Base-by-base conservation (phyloP, 2,797 vertebrate genomes). In the Halcyon smyrnensis region DNA sequence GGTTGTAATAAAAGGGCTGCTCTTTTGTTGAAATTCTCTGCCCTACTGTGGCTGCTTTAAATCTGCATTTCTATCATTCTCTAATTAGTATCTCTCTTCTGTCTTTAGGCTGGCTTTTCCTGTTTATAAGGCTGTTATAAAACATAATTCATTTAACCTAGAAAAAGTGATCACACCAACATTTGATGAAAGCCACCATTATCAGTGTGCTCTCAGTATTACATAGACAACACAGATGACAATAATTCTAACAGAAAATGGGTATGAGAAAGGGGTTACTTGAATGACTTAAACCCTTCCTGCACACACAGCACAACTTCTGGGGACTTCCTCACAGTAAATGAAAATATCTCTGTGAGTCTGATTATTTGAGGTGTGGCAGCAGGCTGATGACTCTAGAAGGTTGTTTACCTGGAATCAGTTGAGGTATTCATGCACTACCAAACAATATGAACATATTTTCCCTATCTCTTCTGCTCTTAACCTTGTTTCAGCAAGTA, bases 41-140 rank as follows among this genome's bases (percentile, higher is more conserved):
- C 71, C 75, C 84, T 64, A 60, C 81, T 89, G 63, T 70, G 81
- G 71, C 70, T 94, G 73, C 50, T 97, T 83, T 84, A 96, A 94
- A 94, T 96, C 80, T 95, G 90, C 95, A 90, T 96, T 96, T 94
- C 84, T 96, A 82, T 92, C 89, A 51, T 95, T 96, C 78, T 50
- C 60, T 96, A 97, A 97, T 96, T 96, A 96, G 81, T 84, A 53
- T 96, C 64, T 89, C 85, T 84, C 92, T 89, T 80, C 90, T 87
- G 93, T 93, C 89, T 96, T 92, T 85, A 92, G 89, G 90, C 84
- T 95, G 95, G 89, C 81, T 94, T 96, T 96, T 97, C 95, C 93
- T 96, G 95, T 95, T 97, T 91, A 53, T 57, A 87, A 95, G 39
- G 37, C 70, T 74, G 60, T 36, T 32, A 81, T 85, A 96, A 95